Evolutionary conservation across 2,888 invertebrate species (phyloP).

Genomic region (Chalcosyrphus nemorum): DNA sequence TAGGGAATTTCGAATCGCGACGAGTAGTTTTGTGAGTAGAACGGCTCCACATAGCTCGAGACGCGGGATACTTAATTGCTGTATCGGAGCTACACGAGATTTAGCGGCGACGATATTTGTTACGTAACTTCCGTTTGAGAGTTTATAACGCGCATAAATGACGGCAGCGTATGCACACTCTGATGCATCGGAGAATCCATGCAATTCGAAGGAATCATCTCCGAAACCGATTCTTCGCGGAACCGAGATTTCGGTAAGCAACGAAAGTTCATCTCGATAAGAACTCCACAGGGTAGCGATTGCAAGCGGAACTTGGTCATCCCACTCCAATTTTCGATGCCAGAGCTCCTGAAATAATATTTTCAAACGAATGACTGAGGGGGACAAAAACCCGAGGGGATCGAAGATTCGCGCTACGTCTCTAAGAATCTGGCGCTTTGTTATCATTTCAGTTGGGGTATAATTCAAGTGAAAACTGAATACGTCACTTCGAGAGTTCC

Average conservation of each 20-base stretch:
- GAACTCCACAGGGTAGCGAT: conserved; percentile 58
- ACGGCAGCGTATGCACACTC: conserved; percentile 18
- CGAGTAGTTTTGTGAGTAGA: background rate
- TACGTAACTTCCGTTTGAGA: conserved; percentile 10
- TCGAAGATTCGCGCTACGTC: conserved; percentile 17
- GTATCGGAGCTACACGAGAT: conserved; percentile 23
- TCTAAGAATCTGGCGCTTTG: background rate
- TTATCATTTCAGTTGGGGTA: background rate
- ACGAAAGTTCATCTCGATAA: conserved; percentile 16
- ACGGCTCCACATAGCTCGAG: background rate
- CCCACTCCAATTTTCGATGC: conserved; percentile 3
- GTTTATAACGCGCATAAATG: conserved; percentile 9
- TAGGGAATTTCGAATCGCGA: background rate
- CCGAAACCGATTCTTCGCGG: background rate
- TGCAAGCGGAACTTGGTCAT: background rate
- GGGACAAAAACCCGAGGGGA: conserved; percentile 4
- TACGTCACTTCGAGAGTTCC: background rate
- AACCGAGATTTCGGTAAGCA: background rate
- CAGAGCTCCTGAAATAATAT: conserved; percentile 30
- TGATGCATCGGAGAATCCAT: conserved; percentile 41
- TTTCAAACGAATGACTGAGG: background rate
- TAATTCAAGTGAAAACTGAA: conserved; percentile 5
- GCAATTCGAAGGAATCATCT: conserved; percentile 11
- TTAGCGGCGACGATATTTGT: conserved; percentile 25
- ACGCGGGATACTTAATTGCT: conserved; percentile 13